Conservation (phyloP, 2,797 vertebrate species). For the Siniperca scherzeri region DNA sequence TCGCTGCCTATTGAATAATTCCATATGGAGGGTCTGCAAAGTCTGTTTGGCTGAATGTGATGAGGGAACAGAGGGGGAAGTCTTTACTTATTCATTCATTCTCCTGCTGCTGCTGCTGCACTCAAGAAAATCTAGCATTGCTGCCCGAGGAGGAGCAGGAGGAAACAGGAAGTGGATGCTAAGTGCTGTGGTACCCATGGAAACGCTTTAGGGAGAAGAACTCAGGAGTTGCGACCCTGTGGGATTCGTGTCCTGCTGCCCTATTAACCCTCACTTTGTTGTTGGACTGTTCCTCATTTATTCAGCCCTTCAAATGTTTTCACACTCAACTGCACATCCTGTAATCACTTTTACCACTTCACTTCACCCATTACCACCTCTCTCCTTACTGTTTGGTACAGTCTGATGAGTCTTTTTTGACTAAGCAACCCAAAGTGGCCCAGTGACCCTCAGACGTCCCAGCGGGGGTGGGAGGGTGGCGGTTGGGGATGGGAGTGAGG, state of each 20-base stretch:
- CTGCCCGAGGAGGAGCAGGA: slow-evolving; percentile 47
- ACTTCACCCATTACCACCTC: slow-evolving; percentile 34
- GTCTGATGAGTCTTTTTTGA: slow-evolving; percentile 48
- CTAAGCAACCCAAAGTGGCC: slow-evolving; percentile 39
- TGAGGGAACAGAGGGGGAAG: slow-evolving; percentile 56
- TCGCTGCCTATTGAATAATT: slow-evolving; percentile 59
- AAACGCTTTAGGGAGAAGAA: slow-evolving; percentile 46
- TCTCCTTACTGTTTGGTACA: slow-evolving; percentile 8
- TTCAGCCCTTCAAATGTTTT: slow-evolving; percentile 25
- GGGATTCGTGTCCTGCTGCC: slow-evolving; percentile 7
- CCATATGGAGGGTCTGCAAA: slow-evolving; percentile 63
- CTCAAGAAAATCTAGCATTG: slow-evolving; percentile 52
- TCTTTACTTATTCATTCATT: slow-evolving; percentile 78
- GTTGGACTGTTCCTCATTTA: slow-evolving; percentile 28
- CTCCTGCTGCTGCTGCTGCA: slow-evolving; percentile 55
- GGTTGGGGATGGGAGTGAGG: slow-evolving; percentile 20
- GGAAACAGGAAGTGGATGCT: slow-evolving; percentile 76
- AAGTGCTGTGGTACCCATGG: slow-evolving; percentile 69
- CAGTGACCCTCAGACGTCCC: slow-evolving; percentile 53
- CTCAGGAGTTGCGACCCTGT: slow-evolving; percentile 26
- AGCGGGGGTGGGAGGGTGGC: slow-evolving; percentile 4
- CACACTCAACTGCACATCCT: slow-evolving; percentile 54
- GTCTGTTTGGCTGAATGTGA: slow-evolving; percentile 59
- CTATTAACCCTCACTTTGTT: slow-evolving; percentile 40
- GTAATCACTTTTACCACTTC: slow-evolving; percentile 55